Conservation (phyloP, 2,888 invertebrate genomes). For the Cryptus armator region DNA sequence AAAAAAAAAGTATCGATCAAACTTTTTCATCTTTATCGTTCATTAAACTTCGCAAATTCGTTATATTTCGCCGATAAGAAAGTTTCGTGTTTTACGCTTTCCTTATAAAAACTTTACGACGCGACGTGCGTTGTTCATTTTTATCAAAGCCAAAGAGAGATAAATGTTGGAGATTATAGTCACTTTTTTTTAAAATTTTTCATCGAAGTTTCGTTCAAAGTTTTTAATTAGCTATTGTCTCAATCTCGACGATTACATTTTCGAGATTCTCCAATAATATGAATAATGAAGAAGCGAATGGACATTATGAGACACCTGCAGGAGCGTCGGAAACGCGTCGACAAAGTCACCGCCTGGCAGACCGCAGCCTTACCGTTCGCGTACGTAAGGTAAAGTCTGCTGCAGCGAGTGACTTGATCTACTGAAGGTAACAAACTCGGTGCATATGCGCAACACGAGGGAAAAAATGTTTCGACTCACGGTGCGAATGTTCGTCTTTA, state of each 20-base stretch:
- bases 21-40: neutral
- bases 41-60: neutral
- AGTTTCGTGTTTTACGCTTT: neutral
- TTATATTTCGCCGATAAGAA: neutral
- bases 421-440: neutral
- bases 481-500: conserved; percentile 57
- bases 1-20: neutral
- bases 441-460: neutral
- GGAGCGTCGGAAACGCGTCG: neutral
- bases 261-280: neutral
- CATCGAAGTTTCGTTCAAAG: neutral
- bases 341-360: neutral
- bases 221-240: neutral
- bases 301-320: neutral
- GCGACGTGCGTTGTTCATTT: neutral
- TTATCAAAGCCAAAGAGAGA: neutral
- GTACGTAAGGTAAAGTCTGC: neutral
- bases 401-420: neutral
- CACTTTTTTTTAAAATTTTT: neutral
- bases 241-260: neutral
- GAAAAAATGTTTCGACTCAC: conserved; percentile 62
- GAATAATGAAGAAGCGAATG: neutral
- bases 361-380: conserved; percentile 8
- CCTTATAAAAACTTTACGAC: neutral
- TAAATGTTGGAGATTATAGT: neutral